Percentiles rank a stretch among this genome's conserved stretches.
These are phyloP conservation scores for Heliconius nattereri DNA, from an alignment of 1,140 invertebrate genomes.

Conservation along the genomic window DNA sequence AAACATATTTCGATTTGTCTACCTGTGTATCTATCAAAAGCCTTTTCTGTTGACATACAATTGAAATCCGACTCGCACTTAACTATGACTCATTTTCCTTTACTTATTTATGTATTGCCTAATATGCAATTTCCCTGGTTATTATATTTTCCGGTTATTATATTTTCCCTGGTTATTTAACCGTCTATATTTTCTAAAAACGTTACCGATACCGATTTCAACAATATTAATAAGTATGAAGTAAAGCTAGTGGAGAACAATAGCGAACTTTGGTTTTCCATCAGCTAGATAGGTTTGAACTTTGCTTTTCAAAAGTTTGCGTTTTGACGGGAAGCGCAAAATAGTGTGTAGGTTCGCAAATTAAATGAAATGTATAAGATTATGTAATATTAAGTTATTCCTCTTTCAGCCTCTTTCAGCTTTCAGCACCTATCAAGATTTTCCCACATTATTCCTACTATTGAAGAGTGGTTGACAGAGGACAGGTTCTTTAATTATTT, in stretches of 20 bases:
- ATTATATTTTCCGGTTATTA: not conserved
- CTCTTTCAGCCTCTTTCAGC: too few species aligned
- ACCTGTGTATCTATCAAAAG: too few species aligned
- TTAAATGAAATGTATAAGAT: not conserved
- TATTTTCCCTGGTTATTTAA: not conserved
- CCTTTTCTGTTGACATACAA: too few species aligned
- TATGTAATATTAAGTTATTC: not conserved
- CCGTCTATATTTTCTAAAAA: not conserved
- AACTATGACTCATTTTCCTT: too few species aligned
- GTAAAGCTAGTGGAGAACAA: conserved; percentile 17
- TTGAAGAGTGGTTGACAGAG: too few species aligned
- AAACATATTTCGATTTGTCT: too few species aligned
- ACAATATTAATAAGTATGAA: conserved; percentile 19
- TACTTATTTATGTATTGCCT: too few species aligned
- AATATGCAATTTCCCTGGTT: not conserved
- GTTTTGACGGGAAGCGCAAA: conserved; percentile 14
- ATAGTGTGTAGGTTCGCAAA: not conserved
- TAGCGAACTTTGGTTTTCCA: conserved; percentile 28
- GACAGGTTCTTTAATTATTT: too few species aligned
- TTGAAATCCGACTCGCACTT: too few species aligned
- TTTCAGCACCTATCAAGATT: too few species aligned
- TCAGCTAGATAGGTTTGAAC: conserved; percentile 12
- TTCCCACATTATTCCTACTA: too few species aligned
- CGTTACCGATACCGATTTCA: not conserved
- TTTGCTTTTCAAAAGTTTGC: conserved; percentile 18